Conservation (phyloP, 2,888 invertebrate species). For the Furcula furcula region DNA sequence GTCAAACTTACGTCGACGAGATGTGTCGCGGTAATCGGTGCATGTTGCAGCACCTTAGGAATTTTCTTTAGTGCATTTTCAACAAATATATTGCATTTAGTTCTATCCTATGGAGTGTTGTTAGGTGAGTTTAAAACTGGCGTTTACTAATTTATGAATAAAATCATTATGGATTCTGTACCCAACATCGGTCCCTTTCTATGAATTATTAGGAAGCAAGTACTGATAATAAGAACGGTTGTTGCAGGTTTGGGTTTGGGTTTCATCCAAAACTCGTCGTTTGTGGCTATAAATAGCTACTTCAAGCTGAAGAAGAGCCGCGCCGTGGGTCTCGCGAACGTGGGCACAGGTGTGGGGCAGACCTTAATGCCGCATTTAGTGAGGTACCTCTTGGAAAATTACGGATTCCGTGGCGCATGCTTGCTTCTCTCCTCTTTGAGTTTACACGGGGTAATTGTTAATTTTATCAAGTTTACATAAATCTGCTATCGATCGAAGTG, state of each 20-base stretch:
- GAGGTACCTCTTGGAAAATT: slow-evolving; percentile 83
- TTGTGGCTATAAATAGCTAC: slow-evolving; percentile 87
- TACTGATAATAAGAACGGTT: too few relatives aligned
- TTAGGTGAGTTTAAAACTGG: slow-evolving; percentile 67
- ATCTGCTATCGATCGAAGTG: neutral
- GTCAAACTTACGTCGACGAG: slow-evolving; percentile 75
- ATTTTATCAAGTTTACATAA: slow-evolving; percentile 9
- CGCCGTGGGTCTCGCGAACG: slow-evolving; percentile 89
- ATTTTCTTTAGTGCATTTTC: slow-evolving; percentile 73
- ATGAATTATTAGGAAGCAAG: neutral
- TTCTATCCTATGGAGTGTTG: slow-evolving; percentile 68
- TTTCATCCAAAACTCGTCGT: slow-evolving; percentile 86
- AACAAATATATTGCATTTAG: slow-evolving; percentile 65
- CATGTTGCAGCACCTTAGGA: slow-evolving; percentile 60
- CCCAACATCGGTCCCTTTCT: too few relatives aligned
- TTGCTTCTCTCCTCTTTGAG: slow-evolving; percentile 84
- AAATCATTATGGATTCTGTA: too few relatives aligned
- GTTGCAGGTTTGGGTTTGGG: slow-evolving; percentile 85
- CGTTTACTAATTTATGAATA: too few relatives aligned
- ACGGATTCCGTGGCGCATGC: slow-evolving; percentile 84
- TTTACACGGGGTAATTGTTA: slow-evolving; percentile 82
- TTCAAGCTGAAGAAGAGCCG: slow-evolving; percentile 85
- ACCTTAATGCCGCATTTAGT: slow-evolving; percentile 88
- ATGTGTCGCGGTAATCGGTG: slow-evolving; percentile 66
- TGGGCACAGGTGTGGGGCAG: slow-evolving; percentile 89